Evolutionary conservation across 2,888 invertebrate species (phyloP).

Genomic region (Thymelicus sylvestris): DNA sequence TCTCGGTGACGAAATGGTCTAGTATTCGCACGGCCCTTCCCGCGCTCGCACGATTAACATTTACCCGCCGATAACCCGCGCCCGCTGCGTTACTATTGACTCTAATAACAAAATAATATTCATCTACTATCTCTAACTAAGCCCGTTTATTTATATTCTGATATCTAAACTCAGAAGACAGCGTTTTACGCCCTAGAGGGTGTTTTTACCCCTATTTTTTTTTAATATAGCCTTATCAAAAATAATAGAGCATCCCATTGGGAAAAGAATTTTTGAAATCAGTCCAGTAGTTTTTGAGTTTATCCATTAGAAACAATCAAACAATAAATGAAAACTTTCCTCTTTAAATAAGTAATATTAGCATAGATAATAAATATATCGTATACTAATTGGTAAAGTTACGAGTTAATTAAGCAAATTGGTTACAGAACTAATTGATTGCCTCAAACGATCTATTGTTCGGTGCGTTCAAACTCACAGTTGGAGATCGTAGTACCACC

Average conservation of each 20-base stretch:
- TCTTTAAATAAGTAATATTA: too few species aligned
- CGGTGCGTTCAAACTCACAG: background rate
- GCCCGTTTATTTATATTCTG: background rate
- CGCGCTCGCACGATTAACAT: constrained; percentile 60
- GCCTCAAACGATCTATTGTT: constrained; percentile 26
- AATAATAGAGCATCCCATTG: too few species aligned
- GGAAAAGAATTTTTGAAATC: background rate
- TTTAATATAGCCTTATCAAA: too few species aligned
- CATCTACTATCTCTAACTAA: background rate
- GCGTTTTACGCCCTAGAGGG: too few species aligned
- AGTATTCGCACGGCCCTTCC: constrained; percentile 70
- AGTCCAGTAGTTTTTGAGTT: too few species aligned
- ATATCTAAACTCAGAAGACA: background rate
- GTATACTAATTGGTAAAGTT: background rate
- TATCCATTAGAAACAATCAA: too few species aligned
- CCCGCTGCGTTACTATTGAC: constrained; percentile 38
- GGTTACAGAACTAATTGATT: constrained; percentile 17
- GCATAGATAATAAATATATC: too few species aligned
- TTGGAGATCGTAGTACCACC: constrained; percentile 34
- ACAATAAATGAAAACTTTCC: too few species aligned
- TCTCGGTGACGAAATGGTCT: constrained; percentile 62
- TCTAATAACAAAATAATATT: constrained; percentile 1
- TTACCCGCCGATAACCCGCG: constrained; percentile 51
- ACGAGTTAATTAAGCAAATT: background rate
- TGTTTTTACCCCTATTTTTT: too few species aligned